A percentile compares a stretch with the other conserved stretches of the same genome.
These are phyloP conservation scores for Aphidius colemani DNA, from an alignment of 2,888 invertebrate genomes.

Conservation along the genomic window DNA sequence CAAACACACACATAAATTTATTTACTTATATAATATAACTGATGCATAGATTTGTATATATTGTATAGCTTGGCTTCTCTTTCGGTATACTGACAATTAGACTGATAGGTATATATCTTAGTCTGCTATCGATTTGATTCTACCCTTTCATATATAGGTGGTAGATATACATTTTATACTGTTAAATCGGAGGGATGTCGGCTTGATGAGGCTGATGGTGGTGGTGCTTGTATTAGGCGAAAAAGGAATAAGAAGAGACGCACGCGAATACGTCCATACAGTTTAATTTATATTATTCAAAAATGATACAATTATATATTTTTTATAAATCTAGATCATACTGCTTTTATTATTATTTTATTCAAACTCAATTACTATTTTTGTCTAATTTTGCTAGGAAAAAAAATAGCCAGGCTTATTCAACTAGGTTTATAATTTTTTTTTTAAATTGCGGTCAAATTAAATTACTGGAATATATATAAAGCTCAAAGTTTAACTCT, in stretches of 20 bases:
- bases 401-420: too few relatives aligned
- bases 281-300: too few relatives aligned
- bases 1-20: conserved; percentile 8
- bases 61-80: conserved; percentile 46
- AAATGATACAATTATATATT: too few relatives aligned
- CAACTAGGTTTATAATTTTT: too few relatives aligned
- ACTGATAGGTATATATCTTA: conserved; percentile 61
- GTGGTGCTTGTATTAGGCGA: neutral
- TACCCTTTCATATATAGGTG: conserved; percentile 50
- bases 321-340: neutral
- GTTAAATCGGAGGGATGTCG: conserved; percentile 2
- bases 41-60: conserved; percentile 25
- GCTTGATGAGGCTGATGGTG: conserved; percentile 12
- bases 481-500: too few relatives aligned
- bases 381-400: too few relatives aligned
- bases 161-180: conserved; percentile 45
- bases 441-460: too few relatives aligned
- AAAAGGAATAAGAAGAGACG: too few relatives aligned
- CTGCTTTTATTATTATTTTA: too few relatives aligned
- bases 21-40: conserved; percentile 18
- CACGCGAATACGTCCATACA: too few relatives aligned
- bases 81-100: conserved; percentile 62
- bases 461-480: too few relatives aligned
- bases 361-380: too few relatives aligned
- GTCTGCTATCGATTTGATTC: conserved; percentile 61